phyloP scores from a whole-genome alignment of 2,797 vertebrate genomes.

The Triplophysa bombifrons region DNA sequence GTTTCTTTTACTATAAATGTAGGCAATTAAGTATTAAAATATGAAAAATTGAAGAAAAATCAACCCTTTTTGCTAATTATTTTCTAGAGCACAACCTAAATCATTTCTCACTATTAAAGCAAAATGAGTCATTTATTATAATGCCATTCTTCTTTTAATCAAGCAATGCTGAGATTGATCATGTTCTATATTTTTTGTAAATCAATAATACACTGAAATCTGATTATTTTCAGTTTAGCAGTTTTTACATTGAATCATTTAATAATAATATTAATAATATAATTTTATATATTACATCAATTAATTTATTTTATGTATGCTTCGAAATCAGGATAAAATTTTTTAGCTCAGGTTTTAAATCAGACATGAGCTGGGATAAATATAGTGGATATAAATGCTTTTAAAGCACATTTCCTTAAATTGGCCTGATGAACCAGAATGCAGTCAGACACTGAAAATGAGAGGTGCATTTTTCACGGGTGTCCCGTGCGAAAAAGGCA shows the following conservation, averaged over 20 bases:
- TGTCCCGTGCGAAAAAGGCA: background rate
- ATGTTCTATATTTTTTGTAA: background rate
- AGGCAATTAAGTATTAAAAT: too few species aligned
- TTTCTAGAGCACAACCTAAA: background rate
- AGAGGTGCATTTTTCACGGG: conserved; percentile 35
- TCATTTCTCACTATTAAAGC: background rate
- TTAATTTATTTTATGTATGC: too few species aligned
- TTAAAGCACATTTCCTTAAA: conserved; percentile 25
- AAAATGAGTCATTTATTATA: background rate
- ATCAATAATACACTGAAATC: background rate
- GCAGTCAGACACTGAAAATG: conserved; percentile 33
- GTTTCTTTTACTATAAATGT: background rate
- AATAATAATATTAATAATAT: too few species aligned
- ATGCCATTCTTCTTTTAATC: background rate
- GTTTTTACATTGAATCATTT: background rate
- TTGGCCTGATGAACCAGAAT: conserved; percentile 30
- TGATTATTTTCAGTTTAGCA: background rate
- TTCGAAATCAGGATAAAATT: too few species aligned
- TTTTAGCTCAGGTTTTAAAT: background rate
- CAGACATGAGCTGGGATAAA: background rate
- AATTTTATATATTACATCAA: too few species aligned
- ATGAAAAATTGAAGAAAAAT: too few species aligned
- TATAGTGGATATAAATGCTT: background rate
- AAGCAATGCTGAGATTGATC: background rate
- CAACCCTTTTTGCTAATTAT: too few species aligned